Percentiles rank a stretch among this genome's conserved stretches.
phyloP scores from a whole-genome alignment of 2,888 invertebrate species.

The Allygus modestus region DNA sequence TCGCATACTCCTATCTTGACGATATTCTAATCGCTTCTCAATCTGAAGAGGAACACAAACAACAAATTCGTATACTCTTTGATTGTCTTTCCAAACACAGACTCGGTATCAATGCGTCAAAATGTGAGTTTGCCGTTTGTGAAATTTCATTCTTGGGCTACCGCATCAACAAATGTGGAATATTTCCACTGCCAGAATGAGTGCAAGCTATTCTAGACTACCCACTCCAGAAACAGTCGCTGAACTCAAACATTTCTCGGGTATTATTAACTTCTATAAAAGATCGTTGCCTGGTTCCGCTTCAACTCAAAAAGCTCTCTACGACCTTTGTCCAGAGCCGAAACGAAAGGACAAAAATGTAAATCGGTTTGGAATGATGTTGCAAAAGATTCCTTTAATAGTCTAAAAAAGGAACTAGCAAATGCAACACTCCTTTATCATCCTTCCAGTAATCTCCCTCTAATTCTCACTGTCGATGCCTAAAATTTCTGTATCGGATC shows the following conservation, averaged over 20 bases:
- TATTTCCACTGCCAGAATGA: slow-evolving; percentile 61
- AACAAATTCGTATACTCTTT: slow-evolving; percentile 65
- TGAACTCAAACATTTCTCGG: slow-evolving; percentile 25
- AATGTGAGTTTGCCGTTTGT: slow-evolving; percentile 71
- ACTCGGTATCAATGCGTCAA: slow-evolving; percentile 70
- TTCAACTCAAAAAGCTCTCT: too few relatives aligned
- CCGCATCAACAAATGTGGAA: not conserved
- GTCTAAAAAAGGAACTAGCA: too few relatives aligned
- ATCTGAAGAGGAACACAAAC: slow-evolving; percentile 65
- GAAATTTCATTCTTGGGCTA: slow-evolving; percentile 2
- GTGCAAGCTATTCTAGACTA: slow-evolving; percentile 64
- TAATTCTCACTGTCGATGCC: too few relatives aligned
- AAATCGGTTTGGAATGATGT: too few relatives aligned
- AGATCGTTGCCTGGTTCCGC: too few relatives aligned
- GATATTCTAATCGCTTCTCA: slow-evolving; percentile 67
- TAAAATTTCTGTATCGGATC: too few relatives aligned
- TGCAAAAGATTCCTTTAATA: too few relatives aligned
- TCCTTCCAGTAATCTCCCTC: too few relatives aligned
- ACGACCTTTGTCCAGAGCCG: too few relatives aligned
- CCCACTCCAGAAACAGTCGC: slow-evolving; percentile 62
- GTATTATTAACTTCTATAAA: not conserved
- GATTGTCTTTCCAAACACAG: slow-evolving; percentile 68
- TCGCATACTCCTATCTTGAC: slow-evolving; percentile 68
- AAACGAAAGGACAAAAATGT: too few relatives aligned
- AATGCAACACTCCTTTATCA: too few relatives aligned